phyloP scores from a whole-genome alignment of 2,113 vertebrate species.

The Ctenomys sociabilis region DNA sequence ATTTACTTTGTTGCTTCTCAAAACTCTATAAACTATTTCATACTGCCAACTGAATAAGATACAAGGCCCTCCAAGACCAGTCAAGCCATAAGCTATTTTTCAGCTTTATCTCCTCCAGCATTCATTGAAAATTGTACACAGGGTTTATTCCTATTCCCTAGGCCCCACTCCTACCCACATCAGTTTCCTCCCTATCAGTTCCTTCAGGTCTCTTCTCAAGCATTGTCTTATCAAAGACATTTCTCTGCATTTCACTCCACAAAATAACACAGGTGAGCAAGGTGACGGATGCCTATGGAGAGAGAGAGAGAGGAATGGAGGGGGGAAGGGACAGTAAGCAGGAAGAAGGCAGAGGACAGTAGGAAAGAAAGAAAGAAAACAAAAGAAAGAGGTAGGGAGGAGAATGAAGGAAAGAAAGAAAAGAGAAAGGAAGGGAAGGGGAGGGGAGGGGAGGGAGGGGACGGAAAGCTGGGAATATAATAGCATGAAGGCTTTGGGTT shows the following conservation, averaged over 20 bases:
- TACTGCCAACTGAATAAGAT: not conserved
- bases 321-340: too few relatives aligned
- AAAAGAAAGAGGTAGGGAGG: accelerated
- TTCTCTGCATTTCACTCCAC: not conserved
- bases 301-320: too few relatives aligned
- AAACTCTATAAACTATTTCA: not conserved
- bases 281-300: too few relatives aligned
- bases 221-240: not conserved
- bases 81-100: not conserved
- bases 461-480: not conserved
- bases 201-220: not conserved
- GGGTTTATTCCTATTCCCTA: not conserved
- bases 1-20: not conserved
- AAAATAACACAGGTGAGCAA: too few relatives aligned
- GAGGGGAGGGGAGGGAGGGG: too few relatives aligned
- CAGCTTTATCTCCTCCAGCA: not conserved
- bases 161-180: not conserved
- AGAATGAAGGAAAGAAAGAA: too few relatives aligned
- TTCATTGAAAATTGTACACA: not conserved
- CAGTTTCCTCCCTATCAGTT: not conserved
- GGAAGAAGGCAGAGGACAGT: too few relatives aligned
- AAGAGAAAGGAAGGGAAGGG: too few relatives aligned
- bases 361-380: too few relatives aligned
- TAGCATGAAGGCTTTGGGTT: too few relatives aligned
- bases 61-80: not conserved